phyloP scores from a whole-genome alignment of 1,140 invertebrate species.

The Zaprionus ornatus region DNA sequence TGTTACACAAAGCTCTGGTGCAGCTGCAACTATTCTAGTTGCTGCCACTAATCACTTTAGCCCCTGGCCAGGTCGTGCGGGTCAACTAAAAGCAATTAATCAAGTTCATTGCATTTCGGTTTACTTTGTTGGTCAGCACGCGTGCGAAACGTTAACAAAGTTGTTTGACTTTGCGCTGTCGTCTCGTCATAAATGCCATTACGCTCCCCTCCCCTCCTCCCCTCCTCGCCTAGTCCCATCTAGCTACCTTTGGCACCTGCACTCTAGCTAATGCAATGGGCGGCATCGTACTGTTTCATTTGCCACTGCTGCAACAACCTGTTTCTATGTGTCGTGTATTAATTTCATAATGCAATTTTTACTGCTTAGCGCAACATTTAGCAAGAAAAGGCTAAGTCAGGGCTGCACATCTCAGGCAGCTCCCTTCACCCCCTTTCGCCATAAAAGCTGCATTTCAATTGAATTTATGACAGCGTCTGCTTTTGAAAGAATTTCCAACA shows the following conservation, averaged over 20 bases:
- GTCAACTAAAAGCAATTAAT: slow-evolving; percentile 47
- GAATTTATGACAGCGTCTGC: slow-evolving; percentile 30
- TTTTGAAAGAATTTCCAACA: neutral
- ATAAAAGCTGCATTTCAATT: slow-evolving; percentile 37
- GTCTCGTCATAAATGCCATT: slow-evolving; percentile 55
- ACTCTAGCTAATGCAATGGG: slow-evolving; percentile 54
- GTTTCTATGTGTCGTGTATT: slow-evolving; percentile 41
- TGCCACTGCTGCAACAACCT: neutral
- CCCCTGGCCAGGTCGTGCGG: slow-evolving; percentile 13
- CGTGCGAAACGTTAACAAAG: slow-evolving; percentile 55
- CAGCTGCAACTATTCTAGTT: neutral
- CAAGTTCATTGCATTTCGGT: slow-evolving; percentile 51
- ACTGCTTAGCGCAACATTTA: slow-evolving; percentile 52
- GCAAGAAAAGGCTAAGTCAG: neutral
- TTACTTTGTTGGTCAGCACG: slow-evolving; percentile 50
- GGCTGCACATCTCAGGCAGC: neutral
- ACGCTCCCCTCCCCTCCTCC: slow-evolving; percentile 27
- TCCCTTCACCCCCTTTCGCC: neutral
- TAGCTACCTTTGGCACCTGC: slow-evolving; percentile 14
- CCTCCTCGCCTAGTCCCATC: too few species aligned
- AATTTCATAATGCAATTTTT: slow-evolving; percentile 62
- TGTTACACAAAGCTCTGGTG: neutral
- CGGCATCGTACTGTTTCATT: slow-evolving; percentile 13
- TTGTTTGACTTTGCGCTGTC: slow-evolving; percentile 48
- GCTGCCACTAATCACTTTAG: slow-evolving; percentile 1